These are phyloP conservation scores for Drosophila cognata DNA, from an alignment of 2,888 invertebrate genomes.

Conservation along the genomic window DNA sequence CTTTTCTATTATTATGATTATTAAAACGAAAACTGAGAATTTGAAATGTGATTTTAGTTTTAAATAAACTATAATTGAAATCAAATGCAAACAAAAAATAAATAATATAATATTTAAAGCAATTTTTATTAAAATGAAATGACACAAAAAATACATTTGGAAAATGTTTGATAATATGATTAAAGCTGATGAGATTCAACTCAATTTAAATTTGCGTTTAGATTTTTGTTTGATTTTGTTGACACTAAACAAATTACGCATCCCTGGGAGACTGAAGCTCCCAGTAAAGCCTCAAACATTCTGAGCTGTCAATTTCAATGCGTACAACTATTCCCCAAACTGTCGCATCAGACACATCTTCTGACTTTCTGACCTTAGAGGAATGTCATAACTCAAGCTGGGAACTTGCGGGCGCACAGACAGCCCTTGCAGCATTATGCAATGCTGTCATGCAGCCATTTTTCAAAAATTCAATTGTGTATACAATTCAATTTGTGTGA, in stretches of 20 bases:
- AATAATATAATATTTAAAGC: not conserved
- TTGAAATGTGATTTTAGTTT: not conserved
- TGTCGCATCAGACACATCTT: slow-evolving; percentile 46
- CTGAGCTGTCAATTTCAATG: slow-evolving; percentile 67
- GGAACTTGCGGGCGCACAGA: slow-evolving; percentile 25
- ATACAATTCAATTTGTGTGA: slow-evolving; percentile 79
- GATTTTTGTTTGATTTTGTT: slow-evolving; percentile 5
- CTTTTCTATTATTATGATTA: too few relatives aligned
- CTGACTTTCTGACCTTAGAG: slow-evolving; percentile 55
- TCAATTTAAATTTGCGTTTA: slow-evolving; percentile 2
- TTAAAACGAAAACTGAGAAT: not conserved
- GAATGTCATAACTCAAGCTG: slow-evolving; percentile 50
- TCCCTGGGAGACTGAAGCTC: slow-evolving; percentile 5
- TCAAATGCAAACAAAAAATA: not conserved
- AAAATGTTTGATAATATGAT: not conserved
- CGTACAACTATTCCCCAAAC: slow-evolving; percentile 32
- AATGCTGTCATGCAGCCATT: slow-evolving; percentile 61
- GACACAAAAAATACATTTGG: not conserved
- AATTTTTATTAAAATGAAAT: not conserved
- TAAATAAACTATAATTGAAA: not conserved
- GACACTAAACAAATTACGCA: slow-evolving; percentile 39
- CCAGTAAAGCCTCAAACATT: slow-evolving; percentile 45
- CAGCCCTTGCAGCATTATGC: slow-evolving; percentile 51
- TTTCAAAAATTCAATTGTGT: slow-evolving; percentile 79
- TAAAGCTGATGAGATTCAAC: not conserved